phyloP scores from a whole-genome alignment of 2,113 vertebrate species.

The human region GRCh38 chr3:50424501-50425000 shows the following conservation, averaged over 20 bases:
- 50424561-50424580: not conserved
- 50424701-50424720: not conserved
- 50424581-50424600: not conserved
- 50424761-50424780: not conserved
- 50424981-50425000: not conserved
- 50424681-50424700: not conserved
- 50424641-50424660: not conserved
- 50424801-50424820: not conserved
- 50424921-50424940: not conserved
- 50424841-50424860: not conserved
- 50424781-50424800: not conserved
- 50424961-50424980: not conserved
- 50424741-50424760: not conserved
- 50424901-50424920: not conserved
- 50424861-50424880: not conserved
- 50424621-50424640: not conserved
- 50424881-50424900: not conserved
- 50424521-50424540: not conserved
- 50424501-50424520: not conserved
- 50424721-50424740: not conserved
- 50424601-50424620: not conserved
- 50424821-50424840: rapidly evolving
- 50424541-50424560: not conserved
- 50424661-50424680: not conserved
- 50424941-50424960: not conserved